Conservation (phyloP, 2,797 vertebrate genomes). For the Chaetodon trifasciatus region DNA sequence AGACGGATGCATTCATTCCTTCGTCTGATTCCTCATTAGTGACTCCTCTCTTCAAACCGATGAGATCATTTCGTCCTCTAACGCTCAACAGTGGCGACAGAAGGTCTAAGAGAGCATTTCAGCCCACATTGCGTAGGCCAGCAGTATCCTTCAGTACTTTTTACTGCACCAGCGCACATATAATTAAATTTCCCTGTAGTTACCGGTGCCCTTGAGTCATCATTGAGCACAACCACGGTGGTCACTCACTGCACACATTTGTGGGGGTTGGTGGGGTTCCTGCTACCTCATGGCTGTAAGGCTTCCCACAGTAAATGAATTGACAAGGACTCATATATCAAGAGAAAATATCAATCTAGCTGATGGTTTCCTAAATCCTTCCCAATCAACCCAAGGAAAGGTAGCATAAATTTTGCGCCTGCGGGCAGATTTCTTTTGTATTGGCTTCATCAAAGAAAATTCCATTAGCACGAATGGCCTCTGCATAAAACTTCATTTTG, state of each 20-base stretch:
- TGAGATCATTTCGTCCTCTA: conserved; percentile 4
- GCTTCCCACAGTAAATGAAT: conserved; percentile 37
- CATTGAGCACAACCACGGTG: conserved; percentile 47
- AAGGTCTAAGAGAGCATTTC: conserved; percentile 35
- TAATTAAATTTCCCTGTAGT: conserved; percentile 68
- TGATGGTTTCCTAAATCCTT: conserved; percentile 52
- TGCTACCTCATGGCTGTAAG: conserved; percentile 29
- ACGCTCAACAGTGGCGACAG: neutral
- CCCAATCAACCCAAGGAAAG: conserved; percentile 20
- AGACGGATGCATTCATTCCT: conserved; percentile 3
- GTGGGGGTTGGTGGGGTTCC: conserved; percentile 10
- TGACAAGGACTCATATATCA: conserved; percentile 56
- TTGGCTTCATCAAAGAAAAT: conserved; percentile 61
- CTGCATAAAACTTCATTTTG: conserved; percentile 31
- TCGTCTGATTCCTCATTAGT: conserved; percentile 1
- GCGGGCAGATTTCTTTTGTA: conserved; percentile 38
- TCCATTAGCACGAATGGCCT: conserved; percentile 41
- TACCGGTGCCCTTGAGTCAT: conserved; percentile 72
- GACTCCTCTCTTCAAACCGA: conserved; percentile 23
- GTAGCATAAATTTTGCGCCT: conserved; percentile 36
- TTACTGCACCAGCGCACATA: conserved; percentile 48
- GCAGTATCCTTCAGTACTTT: conserved; percentile 45
- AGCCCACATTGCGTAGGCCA: conserved; percentile 45
- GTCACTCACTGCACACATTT: conserved; percentile 53
- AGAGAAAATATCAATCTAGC: conserved; percentile 51